These are phyloP conservation scores for Neotragus pygmaeus DNA, from an alignment of 2,113 vertebrate genomes.

Conservation along the genomic window DNA sequence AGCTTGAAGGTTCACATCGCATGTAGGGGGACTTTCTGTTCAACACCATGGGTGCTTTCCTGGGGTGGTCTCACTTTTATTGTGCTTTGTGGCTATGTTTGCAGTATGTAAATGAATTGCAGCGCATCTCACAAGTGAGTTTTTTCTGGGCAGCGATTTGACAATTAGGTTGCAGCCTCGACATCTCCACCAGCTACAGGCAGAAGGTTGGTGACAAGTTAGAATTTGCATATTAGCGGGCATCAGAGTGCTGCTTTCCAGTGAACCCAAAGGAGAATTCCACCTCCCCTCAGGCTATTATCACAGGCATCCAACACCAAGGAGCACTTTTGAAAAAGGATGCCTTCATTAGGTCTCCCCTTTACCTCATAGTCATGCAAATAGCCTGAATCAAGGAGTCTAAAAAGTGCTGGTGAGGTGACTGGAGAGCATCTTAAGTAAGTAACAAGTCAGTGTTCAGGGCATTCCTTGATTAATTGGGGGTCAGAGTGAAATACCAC, in stretches of 20 bases:
- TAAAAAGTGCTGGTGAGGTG: constrained; percentile 26
- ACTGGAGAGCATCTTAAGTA: constrained; percentile 45
- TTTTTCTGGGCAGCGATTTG: constrained; percentile 38
- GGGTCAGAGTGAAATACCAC: constrained; percentile 60
- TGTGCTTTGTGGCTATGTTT: constrained; percentile 70
- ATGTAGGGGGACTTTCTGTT: background rate
- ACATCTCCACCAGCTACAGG: constrained; percentile 25
- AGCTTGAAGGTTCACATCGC: background rate
- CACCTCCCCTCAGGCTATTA: constrained; percentile 39
- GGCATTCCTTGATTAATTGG: constrained; percentile 58
- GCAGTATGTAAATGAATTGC: constrained; percentile 72
- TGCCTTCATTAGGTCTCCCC: constrained; percentile 27
- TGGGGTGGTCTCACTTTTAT: constrained; percentile 42
- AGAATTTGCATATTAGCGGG: constrained; percentile 60
- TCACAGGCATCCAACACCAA: background rate
- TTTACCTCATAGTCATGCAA: constrained; percentile 51
- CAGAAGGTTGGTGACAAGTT: constrained; percentile 53
- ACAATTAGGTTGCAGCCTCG: constrained; percentile 25
- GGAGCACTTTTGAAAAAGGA: background rate
- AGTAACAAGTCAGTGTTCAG: constrained; percentile 15
- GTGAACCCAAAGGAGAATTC: constrained; percentile 23
- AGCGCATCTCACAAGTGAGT: constrained; percentile 48
- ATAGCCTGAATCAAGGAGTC: background rate
- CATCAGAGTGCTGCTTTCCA: background rate
- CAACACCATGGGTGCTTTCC: constrained; percentile 50